Evolutionary conservation across 2,888 invertebrate genomes (phyloP), one percentile per base, ranked within the genome.

Genomic region (Caenorhabditis panamensis): DNA sequence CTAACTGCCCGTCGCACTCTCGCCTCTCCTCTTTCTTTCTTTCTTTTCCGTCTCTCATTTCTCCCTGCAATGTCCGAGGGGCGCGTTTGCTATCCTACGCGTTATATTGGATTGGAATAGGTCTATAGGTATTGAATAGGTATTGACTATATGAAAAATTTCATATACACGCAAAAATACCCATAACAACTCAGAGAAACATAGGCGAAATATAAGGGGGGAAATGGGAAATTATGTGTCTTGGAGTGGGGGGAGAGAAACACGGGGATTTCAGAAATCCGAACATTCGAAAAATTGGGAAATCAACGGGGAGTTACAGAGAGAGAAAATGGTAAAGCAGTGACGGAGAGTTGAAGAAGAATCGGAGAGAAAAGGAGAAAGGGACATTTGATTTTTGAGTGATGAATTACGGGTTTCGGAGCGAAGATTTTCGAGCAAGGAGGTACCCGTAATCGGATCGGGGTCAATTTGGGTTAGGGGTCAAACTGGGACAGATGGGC

Each of bases 81-180:
- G n/a, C n/a, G n/a, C n/a, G n/a, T n/a, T n/a, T n/a, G n/a, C n/a
- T n/a, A n/a, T n/a, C n/a, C n/a, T n/a, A n/a, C n/a, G n/a, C n/a
- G n/a, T n/a, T n/a, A n/a, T n/a, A n/a, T n/a, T n/a, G n/a, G n/a
- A n/a, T n/a, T n/a, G n/a, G n/a, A n/a, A n/a, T n/a, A n/a, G n/a
- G n/a, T n/a, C n/a, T n/a, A n/a, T n/a, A n/a, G n/a, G n/a, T n/a
- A n/a, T n/a, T n/a, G n/a, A n/a, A n/a, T n/a, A n/a, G n/a, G 31
- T 13, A 24, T 3, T 22, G 18, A 54, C 13, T n/a, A 56, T 47
- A 44, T 64, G 63, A 56, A 8, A 54, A 26, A 37, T 18, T 69
- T 78, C 71, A 78, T 78, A 54, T 71, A 78, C 78, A 78, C 78
- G 78, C 78, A 61, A 64, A 78, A 78, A 71, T 66, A 78, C 78